phyloP scores from a whole-genome alignment of 2,888 invertebrate species.

The Tachina grossa region DNA sequence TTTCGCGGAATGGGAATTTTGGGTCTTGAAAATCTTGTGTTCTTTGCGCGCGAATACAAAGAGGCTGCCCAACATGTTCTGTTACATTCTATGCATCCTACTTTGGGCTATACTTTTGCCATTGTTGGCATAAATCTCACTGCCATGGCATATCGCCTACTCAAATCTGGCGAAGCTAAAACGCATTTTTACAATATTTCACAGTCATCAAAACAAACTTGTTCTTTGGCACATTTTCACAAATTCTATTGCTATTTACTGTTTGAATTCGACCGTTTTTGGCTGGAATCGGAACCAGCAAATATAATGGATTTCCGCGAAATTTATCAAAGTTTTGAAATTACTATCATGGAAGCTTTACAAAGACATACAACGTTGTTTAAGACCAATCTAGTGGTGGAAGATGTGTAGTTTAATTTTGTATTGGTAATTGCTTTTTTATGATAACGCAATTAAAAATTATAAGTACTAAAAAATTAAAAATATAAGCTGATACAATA shows the following conservation, averaged over 20 bases:
- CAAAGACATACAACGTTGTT: constrained; percentile 88
- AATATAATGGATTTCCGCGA: constrained; percentile 98
- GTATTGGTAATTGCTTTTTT: too few relatives aligned
- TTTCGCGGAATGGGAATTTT: constrained; percentile 99
- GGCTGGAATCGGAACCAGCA: constrained; percentile 95
- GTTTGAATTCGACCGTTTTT: constrained; percentile 96
- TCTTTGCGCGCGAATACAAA: constrained; percentile 91
- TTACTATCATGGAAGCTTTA: constrained; percentile 87
- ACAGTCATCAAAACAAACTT: constrained; percentile 84
- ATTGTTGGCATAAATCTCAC: constrained; percentile 98
- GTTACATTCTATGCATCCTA: constrained; percentile 94
- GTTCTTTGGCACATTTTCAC: constrained; percentile 91
- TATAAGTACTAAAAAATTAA: background rate
- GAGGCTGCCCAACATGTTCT: constrained; percentile 91
- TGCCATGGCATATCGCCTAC: constrained; percentile 92
- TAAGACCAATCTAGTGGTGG: constrained; percentile 91
- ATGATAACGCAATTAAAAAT: too few relatives aligned
- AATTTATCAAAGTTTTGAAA: constrained; percentile 93
- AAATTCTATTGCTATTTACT: constrained; percentile 96
- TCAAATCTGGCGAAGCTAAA: constrained; percentile 92
- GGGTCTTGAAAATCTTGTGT: constrained; percentile 95
- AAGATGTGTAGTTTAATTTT: constrained; percentile 85
- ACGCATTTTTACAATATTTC: constrained; percentile 94
- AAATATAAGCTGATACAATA: background rate
- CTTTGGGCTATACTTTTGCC: constrained; percentile 94